Conservation (phyloP, 2,797 vertebrate genomes). For the Leucoraja ocellata region DNA sequence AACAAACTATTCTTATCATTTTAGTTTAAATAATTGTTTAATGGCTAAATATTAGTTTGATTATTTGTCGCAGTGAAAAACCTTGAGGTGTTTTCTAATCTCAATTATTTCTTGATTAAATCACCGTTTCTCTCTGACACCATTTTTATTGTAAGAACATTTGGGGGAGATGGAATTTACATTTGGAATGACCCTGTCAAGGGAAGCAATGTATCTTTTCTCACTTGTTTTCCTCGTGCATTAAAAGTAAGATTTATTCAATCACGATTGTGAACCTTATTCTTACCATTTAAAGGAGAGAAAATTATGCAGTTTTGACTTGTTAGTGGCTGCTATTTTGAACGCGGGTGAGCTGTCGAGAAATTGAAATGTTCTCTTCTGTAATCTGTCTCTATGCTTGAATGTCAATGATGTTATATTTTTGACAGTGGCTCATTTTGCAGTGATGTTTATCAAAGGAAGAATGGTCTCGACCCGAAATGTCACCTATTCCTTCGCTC, state of each 20-base stretch:
- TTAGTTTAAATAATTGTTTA: slow-evolving; percentile 26
- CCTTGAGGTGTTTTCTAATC: not conserved
- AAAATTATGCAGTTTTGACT: not conserved
- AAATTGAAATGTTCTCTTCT: not conserved
- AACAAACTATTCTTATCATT: not conserved
- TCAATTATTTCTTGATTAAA: not conserved
- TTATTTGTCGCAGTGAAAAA: not conserved
- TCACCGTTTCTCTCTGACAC: not conserved
- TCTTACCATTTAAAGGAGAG: not conserved
- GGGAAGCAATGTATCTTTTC: not conserved
- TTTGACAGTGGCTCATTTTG: not conserved
- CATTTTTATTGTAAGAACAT: not conserved
- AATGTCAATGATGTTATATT: not conserved
- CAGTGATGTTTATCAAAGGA: not conserved
- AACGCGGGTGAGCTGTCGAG: not conserved
- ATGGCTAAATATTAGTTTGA: not conserved
- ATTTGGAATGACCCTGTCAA: not conserved
- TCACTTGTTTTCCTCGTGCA: not conserved
- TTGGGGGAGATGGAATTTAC: not conserved
- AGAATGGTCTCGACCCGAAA: too few species aligned
- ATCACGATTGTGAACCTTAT: not conserved
- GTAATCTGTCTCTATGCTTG: not conserved
- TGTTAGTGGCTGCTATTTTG: not conserved
- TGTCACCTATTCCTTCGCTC: too few species aligned
- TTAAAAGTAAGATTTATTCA: not conserved